These are phyloP conservation scores for Myotis myotis DNA, from an alignment of 2,797 vertebrate genomes.

Conservation along the genomic window DNA sequence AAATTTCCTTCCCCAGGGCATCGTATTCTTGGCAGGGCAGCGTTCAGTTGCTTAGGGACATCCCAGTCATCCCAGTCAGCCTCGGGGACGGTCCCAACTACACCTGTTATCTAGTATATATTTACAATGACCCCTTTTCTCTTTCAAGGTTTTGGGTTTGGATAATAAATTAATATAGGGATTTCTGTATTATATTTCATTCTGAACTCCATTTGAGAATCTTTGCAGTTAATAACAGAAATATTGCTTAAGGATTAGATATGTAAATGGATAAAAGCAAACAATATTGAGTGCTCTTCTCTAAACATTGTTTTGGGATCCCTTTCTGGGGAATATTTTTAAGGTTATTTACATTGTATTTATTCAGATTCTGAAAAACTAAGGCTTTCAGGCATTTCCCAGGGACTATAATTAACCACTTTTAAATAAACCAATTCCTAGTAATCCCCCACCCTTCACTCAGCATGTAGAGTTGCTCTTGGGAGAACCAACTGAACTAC, in stretches of 20 bases:
- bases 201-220: not conserved
- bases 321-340: not conserved
- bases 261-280: not conserved
- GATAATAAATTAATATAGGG: not conserved
- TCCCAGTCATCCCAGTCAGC: accelerated
- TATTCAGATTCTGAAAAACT: not conserved
- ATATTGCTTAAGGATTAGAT: not conserved
- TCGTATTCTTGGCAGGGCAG: not conserved
- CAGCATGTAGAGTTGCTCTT: not conserved
- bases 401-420: not conserved
- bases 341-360: not conserved
- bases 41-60: not conserved
- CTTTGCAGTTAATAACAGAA: not conserved
- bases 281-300: not conserved
- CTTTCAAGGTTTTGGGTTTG: not conserved
- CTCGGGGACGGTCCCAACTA: not conserved
- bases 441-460: not conserved
- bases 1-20: too few species aligned
- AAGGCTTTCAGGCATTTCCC: not conserved
- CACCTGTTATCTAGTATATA: not conserved
- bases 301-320: not conserved
- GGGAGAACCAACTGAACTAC: not conserved
- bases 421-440: not conserved
- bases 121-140: not conserved
- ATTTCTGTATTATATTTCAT: not conserved